Conservation (phyloP, 2,797 vertebrate species). For the Coregonus sp. region DNA sequence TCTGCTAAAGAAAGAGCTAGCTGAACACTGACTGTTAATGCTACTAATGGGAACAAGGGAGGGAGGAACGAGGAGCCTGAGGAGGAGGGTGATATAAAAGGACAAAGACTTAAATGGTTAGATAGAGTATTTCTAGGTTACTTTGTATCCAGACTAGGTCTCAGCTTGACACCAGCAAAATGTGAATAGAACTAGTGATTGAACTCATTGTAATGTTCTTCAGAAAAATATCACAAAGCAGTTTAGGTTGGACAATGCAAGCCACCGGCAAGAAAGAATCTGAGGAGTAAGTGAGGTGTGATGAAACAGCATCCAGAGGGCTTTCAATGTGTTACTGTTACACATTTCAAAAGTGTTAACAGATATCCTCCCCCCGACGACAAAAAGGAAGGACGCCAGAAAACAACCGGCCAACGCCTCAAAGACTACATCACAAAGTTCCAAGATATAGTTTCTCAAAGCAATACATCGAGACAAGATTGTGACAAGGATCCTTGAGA, state of each 20-base stretch:
- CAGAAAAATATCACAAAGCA: background rate
- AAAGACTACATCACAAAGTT: too few relatives aligned
- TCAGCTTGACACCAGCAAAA: background rate
- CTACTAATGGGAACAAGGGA: background rate
- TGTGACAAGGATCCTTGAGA: background rate
- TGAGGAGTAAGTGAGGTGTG: background rate
- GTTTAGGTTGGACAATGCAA: background rate
- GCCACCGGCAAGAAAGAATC: background rate
- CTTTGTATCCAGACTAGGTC: background rate
- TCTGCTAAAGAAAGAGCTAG: slow-evolving; percentile 15
- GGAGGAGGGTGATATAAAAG: background rate
- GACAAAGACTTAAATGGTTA: background rate
- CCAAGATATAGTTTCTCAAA: too few relatives aligned
- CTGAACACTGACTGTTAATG: background rate
- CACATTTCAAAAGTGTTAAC: slow-evolving; percentile 3
- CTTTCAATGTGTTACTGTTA: background rate
- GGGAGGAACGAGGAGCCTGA: background rate
- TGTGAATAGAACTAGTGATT: background rate
- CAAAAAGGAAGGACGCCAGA: background rate
- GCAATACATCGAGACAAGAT: background rate
- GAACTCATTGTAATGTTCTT: background rate
- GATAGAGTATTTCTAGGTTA: background rate
- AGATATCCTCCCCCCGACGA: background rate
- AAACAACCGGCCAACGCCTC: background rate
- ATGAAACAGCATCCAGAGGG: background rate